Base-by-base conservation (phyloP, 2,113 vertebrate genomes). In the Gulo gulo region DNA sequence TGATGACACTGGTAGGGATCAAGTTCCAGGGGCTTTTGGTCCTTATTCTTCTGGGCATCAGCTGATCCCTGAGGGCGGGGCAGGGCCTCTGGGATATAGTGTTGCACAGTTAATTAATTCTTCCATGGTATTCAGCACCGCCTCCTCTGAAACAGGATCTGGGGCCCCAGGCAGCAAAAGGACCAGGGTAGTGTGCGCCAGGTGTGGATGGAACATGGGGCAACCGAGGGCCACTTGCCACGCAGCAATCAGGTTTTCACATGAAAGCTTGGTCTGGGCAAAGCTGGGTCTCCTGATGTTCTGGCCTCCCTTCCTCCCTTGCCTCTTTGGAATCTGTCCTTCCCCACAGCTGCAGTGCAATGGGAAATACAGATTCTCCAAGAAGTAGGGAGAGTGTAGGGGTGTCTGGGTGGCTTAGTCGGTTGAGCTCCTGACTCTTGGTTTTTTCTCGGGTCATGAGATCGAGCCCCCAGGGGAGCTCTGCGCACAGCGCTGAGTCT, bases 41-140 rank as follows among this genome's bases (percentile, higher is more conserved):
- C 96, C 89, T 97, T 97, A 97, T 97, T 97, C 89, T 97, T 96
- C 90, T 96, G 89, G 69, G 92, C 95, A 92, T 88, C 96, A 98
- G 59, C 95, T 98, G 97, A 97, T 98, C 96, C 91, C 96, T 26
- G 82, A 90, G 74, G 97, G 87, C 1, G 6, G 74, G 96, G 83
- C 50, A 0, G 55, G 69, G 94, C 95, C 81, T 84, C 87, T 92
- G 76, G 90, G 97, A 96, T 97, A 97, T 97, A 97, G 97, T 94
- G 95, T 98, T 98, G 97, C 96, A 97, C 65, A 63, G 84, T 97
- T 97, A 97, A 98, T 98, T 96, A 98, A 96, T 98, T 97, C 97
- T 92, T 97, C 42, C 92, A 4, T 80, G 97, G 93, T 94, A 87
- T 84, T 96, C 87, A 94, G 89, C 79, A 97, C 67, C 89, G 90